These are phyloP conservation scores for Carollia perspicillata DNA, from an alignment of 2,113 vertebrate genomes.

Conservation along the genomic window DNA sequence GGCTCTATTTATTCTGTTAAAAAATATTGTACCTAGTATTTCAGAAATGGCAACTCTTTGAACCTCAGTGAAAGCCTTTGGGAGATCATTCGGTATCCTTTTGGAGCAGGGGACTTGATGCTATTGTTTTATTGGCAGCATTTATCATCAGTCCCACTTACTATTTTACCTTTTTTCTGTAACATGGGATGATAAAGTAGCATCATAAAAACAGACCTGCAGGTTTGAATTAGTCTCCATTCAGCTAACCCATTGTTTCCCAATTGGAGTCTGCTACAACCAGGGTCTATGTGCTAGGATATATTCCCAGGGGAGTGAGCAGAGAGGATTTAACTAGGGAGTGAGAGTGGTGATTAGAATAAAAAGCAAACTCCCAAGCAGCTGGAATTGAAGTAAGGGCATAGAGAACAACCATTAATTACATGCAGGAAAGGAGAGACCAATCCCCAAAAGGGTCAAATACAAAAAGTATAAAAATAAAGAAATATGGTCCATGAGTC, in stretches of 20 bases:
- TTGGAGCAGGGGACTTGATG: slow-evolving; percentile 48
- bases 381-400: not conserved
- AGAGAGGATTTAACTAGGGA: not conserved
- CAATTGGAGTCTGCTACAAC: not conserved
- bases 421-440: not conserved
- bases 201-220: slow-evolving; percentile 68
- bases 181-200: slow-evolving; percentile 64
- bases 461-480: not conserved
- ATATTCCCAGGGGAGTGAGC: not conserved
- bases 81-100: slow-evolving; percentile 62
- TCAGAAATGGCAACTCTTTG: slow-evolving; percentile 71
- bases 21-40: slow-evolving; percentile 68
- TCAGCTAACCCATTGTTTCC: slow-evolving; percentile 30
- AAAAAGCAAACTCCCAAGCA: not conserved
- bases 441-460: not conserved
- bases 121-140: slow-evolving; percentile 75
- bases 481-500: not conserved
- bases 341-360: not conserved
- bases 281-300: not conserved
- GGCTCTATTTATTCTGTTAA: slow-evolving; percentile 70
- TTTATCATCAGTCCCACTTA: slow-evolving; percentile 70
- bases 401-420: not conserved
- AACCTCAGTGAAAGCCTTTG: slow-evolving; percentile 57
- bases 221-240: slow-evolving; percentile 68
- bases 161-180: slow-evolving; percentile 62